These are phyloP conservation scores for Cosmorhoe ocellata DNA, from an alignment of 2,888 invertebrate genomes.

Conservation along the genomic window DNA sequence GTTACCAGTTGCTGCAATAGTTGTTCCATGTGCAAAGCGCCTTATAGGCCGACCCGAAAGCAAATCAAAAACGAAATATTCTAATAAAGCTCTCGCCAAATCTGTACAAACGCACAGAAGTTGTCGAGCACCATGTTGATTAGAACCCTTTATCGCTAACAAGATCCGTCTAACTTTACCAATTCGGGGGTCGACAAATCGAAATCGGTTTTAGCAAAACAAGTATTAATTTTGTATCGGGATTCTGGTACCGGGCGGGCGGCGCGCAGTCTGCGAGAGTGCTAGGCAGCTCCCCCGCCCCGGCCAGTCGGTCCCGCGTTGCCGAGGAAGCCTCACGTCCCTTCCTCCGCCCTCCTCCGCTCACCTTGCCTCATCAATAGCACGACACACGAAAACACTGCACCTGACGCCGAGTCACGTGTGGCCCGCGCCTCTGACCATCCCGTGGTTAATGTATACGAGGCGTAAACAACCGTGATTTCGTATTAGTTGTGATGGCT, in stretches of 20 bases:
- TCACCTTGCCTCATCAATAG: constrained; percentile 54
- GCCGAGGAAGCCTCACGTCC: constrained; percentile 58
- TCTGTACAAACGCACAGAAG: constrained; percentile 41
- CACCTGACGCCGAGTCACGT: constrained; percentile 35
- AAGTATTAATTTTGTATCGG: constrained; percentile 82
- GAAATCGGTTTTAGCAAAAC: constrained; percentile 81
- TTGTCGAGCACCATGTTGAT: constrained; percentile 58
- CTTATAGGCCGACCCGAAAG: too few relatives aligned
- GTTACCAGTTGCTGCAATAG: too few relatives aligned
- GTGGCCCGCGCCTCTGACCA: constrained; percentile 35
- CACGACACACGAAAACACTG: constrained; percentile 45
- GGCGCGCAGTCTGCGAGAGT: constrained; percentile 63
- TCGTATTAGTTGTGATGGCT: constrained; percentile 49
- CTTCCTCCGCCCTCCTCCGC: constrained; percentile 33
- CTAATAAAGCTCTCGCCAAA: constrained; percentile 26
- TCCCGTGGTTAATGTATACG: constrained; percentile 38
- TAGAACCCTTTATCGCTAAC: constrained; percentile 78
- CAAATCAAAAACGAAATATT: constrained; percentile 22
- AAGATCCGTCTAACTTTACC: constrained; percentile 77
- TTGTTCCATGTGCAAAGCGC: too few relatives aligned
- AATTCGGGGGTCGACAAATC: constrained; percentile 79
- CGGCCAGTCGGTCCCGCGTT: constrained; percentile 67
- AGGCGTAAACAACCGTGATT: constrained; percentile 53
- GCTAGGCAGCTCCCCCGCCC: constrained; percentile 57
- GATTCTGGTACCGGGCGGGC: constrained; percentile 58